phyloP scores from a whole-genome alignment of 2,888 invertebrate species.

The Meliscaeva auricollis region DNA sequence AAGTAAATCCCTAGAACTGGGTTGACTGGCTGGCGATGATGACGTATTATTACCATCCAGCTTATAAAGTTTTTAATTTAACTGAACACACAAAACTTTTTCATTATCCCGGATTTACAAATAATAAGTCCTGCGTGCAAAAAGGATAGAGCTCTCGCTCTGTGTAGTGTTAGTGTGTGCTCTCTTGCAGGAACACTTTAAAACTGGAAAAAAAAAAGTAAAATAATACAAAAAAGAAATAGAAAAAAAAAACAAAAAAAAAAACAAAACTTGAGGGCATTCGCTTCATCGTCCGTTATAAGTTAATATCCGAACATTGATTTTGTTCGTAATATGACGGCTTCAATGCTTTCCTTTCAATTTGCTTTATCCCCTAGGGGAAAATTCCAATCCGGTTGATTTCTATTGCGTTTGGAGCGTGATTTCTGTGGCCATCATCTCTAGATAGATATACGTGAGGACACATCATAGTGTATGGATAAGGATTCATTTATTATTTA shows the following conservation, averaged over 20 bases:
- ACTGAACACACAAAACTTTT: conserved; percentile 74
- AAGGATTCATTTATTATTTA: conserved; percentile 73
- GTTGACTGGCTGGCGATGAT: conserved; percentile 43
- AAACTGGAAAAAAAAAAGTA: conserved; percentile 21
- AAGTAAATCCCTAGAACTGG: conserved; percentile 62
- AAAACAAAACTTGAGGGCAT: conserved; percentile 57
- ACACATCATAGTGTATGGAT: conserved; percentile 49
- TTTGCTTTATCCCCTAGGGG: conserved; percentile 74
- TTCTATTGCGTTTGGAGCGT: conserved; percentile 71
- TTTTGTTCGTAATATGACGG: conserved; percentile 73
- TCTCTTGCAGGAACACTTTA: conserved; percentile 20
- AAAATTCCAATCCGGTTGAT: conserved; percentile 75
- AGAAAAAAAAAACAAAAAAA: conserved; percentile 1
- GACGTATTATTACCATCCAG: conserved; percentile 59
- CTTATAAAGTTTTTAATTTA: conserved; percentile 73
- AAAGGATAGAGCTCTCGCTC: neutral
- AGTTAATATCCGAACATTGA: conserved; percentile 76
- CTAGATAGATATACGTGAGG: conserved; percentile 24
- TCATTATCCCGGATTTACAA: conserved; percentile 64
- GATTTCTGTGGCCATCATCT: conserved; percentile 61
- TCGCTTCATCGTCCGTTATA: conserved; percentile 75
- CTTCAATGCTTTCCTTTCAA: conserved; percentile 72
- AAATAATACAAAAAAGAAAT: conserved; percentile 2
- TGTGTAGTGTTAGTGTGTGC: neutral
- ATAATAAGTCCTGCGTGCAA: conserved; percentile 32